These are phyloP conservation scores for Betta splendens DNA, from an alignment of 2,797 vertebrate genomes.

Conservation along the genomic window DNA sequence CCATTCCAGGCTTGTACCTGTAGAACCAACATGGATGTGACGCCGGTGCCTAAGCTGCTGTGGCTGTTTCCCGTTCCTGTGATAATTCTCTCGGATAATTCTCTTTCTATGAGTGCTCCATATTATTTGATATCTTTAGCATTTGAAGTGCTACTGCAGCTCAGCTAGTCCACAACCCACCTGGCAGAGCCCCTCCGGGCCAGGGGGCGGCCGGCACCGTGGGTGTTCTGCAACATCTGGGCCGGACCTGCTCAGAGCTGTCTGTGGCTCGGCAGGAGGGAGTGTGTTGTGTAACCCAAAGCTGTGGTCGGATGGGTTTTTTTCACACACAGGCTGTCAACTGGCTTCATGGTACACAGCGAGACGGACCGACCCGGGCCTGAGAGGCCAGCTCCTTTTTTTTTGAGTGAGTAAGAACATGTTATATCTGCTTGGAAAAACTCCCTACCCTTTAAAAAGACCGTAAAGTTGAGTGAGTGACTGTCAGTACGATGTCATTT, in stretches of 20 bases:
- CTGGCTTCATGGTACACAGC: constrained; percentile 32
- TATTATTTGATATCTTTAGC: too few species aligned
- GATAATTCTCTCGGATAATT: too few species aligned
- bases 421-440: neutral
- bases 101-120: too few species aligned
- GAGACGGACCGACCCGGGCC: neutral
- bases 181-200: constrained; percentile 40
- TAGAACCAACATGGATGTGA: too few species aligned
- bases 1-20: too few species aligned
- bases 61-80: too few species aligned
- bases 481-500: constrained; percentile 21
- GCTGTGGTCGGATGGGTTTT: constrained; percentile 51
- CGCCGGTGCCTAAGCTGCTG: too few species aligned
- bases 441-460: neutral
- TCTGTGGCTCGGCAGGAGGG: constrained; percentile 43
- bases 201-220: constrained; percentile 45
- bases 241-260: constrained; percentile 47
- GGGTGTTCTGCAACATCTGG: constrained; percentile 66
- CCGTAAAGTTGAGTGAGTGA: constrained; percentile 4
- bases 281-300: constrained; percentile 70
- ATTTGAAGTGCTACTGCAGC: neutral
- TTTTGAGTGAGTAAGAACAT: neutral
- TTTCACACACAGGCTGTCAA: constrained; percentile 59
- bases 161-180: constrained; percentile 6
- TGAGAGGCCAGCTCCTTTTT: neutral